Evolutionary conservation across 2,888 invertebrate genomes (phyloP).

Genomic region (Tupiocoris notatus): DNA sequence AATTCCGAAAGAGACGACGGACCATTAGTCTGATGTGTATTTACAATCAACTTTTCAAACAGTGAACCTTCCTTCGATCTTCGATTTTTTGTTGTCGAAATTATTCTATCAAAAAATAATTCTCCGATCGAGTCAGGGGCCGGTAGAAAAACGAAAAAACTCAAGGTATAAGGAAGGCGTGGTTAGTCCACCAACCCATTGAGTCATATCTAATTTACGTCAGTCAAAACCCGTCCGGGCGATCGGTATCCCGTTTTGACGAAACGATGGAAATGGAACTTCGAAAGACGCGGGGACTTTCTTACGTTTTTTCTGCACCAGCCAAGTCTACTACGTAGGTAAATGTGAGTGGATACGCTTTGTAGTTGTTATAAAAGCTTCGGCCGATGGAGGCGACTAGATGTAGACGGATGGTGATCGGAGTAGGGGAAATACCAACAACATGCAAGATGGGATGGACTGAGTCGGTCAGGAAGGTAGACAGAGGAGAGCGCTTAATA

Average conservation of each 20-base stretch:
- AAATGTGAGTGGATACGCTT: background rate
- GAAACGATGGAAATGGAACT: background rate
- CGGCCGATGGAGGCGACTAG: background rate
- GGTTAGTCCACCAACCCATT: conserved; percentile 3
- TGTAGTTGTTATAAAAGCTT: background rate
- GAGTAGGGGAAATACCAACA: conserved; percentile 40
- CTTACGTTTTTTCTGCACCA: background rate
- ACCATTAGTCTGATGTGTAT: conserved; percentile 36
- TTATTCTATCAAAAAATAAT: background rate
- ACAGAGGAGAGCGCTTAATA: conserved; percentile 22
- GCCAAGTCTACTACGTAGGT: background rate
- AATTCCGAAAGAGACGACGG: conserved; percentile 11
- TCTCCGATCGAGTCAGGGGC: background rate
- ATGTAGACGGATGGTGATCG: background rate
- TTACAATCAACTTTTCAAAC: conserved; percentile 33
- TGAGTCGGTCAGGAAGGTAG: background rate
- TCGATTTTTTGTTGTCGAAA: background rate
- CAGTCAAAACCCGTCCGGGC: conserved; percentile 1
- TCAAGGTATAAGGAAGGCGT: background rate
- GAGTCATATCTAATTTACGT: conserved; percentile 36
- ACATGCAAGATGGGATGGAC: background rate
- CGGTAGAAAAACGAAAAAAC: background rate
- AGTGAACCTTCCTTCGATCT: background rate
- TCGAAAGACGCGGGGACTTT: background rate
- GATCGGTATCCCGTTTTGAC: background rate